phyloP scores from a whole-genome alignment of 2,797 vertebrate genomes.

The Anolis apletophallus region DNA sequence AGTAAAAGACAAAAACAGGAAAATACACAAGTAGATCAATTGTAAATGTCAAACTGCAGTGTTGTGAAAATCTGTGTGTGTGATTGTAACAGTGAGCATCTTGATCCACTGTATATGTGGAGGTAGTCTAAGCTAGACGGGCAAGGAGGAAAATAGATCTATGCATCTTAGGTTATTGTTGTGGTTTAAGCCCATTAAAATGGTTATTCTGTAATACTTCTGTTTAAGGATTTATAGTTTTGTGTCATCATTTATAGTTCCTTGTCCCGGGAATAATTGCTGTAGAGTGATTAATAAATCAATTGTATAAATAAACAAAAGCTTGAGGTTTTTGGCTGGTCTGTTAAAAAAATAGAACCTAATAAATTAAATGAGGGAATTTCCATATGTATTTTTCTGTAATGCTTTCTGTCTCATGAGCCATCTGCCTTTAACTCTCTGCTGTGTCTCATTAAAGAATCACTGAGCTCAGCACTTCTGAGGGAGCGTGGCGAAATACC shows the following conservation, averaged over 20 bases:
- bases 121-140: background rate
- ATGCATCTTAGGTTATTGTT: background rate
- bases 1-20: too few species aligned
- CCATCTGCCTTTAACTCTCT: accelerated
- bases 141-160: background rate
- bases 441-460: background rate
- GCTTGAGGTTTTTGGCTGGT: background rate
- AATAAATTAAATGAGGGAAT: accelerated
- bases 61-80: too few species aligned
- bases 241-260: background rate
- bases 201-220: background rate
- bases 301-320: background rate
- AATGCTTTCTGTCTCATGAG: background rate
- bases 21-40: too few species aligned
- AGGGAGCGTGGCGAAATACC: constrained; percentile 47
- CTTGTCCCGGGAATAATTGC: background rate
- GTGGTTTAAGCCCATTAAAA: background rate
- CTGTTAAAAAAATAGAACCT: background rate
- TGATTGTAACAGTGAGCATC: too few species aligned
- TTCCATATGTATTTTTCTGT: accelerated
- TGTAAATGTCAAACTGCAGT: too few species aligned
- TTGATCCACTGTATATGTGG: background rate
- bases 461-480: constrained; percentile 20
- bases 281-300: background rate
- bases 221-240: background rate